Evolutionary conservation across 2,888 invertebrate species (phyloP).

Genomic region (Galerucella calmariensis): DNA sequence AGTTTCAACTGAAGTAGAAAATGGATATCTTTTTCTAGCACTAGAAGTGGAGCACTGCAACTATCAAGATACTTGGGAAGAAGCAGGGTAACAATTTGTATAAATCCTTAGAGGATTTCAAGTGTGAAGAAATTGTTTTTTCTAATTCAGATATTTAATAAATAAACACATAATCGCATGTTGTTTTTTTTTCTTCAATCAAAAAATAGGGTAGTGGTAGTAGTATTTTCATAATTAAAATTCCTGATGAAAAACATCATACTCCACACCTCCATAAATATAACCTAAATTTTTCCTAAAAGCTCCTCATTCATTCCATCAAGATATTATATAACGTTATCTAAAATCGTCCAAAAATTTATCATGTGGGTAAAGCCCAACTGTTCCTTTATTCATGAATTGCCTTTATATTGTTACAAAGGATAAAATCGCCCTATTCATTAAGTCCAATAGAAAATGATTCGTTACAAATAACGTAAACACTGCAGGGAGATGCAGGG

Average conservation of each 20-base stretch:
- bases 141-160: no score
- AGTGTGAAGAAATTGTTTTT: no score
- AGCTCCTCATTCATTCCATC: constrained; percentile 28
- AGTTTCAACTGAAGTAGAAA: no score
- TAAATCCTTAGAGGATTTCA: no score
- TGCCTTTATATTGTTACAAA: constrained; percentile 46
- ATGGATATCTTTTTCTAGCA: no score
- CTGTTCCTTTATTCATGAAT: constrained; percentile 45
- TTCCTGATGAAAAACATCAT: constrained; percentile 22
- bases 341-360: constrained; percentile 34
- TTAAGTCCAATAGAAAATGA: constrained; percentile 62
- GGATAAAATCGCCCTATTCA: constrained; percentile 56
- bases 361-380: constrained; percentile 40
- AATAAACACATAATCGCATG: no score
- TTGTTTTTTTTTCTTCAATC: not conserved
- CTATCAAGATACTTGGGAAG: no score
- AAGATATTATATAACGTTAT: constrained; percentile 16
- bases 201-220: constrained; percentile 12
- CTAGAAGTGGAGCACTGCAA: no score
- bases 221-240: constrained; percentile 31
- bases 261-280: constrained; percentile 21
- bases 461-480: constrained; percentile 64
- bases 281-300: constrained; percentile 7
- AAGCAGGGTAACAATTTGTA: no score
- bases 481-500: constrained; percentile 46